A percentile compares a stretch with the other conserved stretches of the same genome.
These are phyloP conservation scores for Myocastor coypus DNA, from an alignment of 2,113 vertebrate species.

Conservation along the genomic window DNA sequence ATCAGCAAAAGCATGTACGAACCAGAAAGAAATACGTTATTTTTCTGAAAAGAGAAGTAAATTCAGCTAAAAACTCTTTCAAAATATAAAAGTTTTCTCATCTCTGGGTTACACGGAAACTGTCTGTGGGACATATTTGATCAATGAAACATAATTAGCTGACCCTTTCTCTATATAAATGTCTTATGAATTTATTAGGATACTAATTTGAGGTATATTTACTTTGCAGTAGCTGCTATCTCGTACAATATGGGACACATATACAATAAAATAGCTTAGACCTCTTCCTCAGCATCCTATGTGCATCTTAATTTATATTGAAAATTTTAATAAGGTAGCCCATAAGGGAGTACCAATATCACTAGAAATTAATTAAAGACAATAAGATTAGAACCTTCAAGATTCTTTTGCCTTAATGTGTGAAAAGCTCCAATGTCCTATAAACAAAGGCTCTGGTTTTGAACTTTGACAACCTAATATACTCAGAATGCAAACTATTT, in stretches of 20 bases:
- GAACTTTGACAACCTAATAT: slow-evolving; percentile 76
- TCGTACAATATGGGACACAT: not conserved
- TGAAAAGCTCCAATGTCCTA: slow-evolving; percentile 64
- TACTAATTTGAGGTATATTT: not conserved
- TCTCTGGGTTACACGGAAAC: not conserved
- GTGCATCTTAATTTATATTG: not conserved
- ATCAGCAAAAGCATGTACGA: not conserved
- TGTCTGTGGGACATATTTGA: not conserved
- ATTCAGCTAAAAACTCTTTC: not conserved
- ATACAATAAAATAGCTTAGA: not conserved
- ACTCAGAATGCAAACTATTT: slow-evolving; percentile 80
- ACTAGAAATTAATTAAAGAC: slow-evolving; percentile 9
- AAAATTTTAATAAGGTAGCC: not conserved
- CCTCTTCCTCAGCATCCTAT: not conserved
- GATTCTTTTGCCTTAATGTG: not conserved
- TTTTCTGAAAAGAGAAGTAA: not conserved
- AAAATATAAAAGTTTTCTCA: not conserved
- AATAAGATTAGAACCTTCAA: not conserved
- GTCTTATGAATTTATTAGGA: not conserved
- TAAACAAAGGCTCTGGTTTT: slow-evolving; percentile 61
- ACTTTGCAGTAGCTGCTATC: not conserved
- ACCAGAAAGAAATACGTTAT: not conserved
- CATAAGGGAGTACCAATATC: not conserved
- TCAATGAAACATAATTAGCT: not conserved
- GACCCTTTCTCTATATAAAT: not conserved